These are phyloP conservation scores for Rhopalosiphum nymphaeae DNA, from an alignment of 2,888 invertebrate species.

Conservation along the genomic window DNA sequence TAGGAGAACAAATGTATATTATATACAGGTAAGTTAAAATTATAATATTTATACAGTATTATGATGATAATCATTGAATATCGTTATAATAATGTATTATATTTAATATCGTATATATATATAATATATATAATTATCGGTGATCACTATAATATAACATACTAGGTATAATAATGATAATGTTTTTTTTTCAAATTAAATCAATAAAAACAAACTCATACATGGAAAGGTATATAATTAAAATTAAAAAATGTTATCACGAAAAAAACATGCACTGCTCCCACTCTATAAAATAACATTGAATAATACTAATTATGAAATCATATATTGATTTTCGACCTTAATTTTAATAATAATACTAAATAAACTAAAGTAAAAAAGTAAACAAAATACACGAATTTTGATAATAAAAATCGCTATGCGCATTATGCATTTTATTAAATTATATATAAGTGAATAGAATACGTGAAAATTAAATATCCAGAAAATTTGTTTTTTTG, in stretches of 20 bases:
- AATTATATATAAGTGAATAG: neutral
- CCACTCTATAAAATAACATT: constrained; percentile 9
- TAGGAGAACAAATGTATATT: neutral
- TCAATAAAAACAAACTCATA: neutral
- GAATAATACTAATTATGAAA: constrained; percentile 39
- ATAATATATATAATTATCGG: too few relatives aligned
- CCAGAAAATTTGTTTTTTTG: neutral
- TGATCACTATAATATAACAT: neutral
- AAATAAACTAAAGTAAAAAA: neutral
- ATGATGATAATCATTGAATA: constrained; percentile 5
- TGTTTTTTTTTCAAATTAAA: constrained; percentile 18
- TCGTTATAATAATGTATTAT: neutral
- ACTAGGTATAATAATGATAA: neutral
- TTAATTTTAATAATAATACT: neutral
- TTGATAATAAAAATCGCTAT: neutral
- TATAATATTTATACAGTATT: neutral
- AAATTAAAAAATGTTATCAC: constrained; percentile 43
- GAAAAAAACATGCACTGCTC: constrained; percentile 23
- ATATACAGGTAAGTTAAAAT: neutral
- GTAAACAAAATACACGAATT: neutral
- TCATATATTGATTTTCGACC: neutral
- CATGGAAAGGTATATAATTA: constrained; percentile 22
- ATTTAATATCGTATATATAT: too few relatives aligned
- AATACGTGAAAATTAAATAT: neutral
- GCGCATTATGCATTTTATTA: neutral